A percentile compares a stretch with the other conserved stretches of the same genome.
Conservation (phyloP, 1,140 invertebrate genomes). For the Whitmania pigra region DNA sequence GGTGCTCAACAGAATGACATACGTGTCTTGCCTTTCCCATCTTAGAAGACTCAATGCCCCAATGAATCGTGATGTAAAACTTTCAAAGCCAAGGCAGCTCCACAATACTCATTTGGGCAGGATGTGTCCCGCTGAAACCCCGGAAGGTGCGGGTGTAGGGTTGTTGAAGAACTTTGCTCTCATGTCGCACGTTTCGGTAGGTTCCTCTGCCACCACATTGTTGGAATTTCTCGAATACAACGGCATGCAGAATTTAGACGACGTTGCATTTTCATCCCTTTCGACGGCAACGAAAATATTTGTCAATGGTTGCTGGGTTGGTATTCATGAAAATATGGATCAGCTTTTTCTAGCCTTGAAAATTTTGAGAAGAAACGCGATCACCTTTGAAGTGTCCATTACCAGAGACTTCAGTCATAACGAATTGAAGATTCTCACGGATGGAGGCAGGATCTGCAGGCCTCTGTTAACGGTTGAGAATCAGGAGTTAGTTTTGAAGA, state of each 20-base stretch:
- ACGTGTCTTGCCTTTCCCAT: slow-evolving; percentile 93
- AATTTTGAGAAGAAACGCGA: slow-evolving; percentile 95
- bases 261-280: slow-evolving; percentile 86
- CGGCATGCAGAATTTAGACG: slow-evolving; percentile 99
- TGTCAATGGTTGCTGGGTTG: slow-evolving; percentile 97
- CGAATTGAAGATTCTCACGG: slow-evolving; percentile 95
- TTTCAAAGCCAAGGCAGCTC: slow-evolving; percentile 90
- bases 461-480: slow-evolving; percentile 93
- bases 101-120: slow-evolving; percentile 95
- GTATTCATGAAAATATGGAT: slow-evolving; percentile 94
- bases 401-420: slow-evolving; percentile 90
- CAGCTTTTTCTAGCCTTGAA: slow-evolving; percentile 88
- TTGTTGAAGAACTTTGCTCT: slow-evolving; percentile 93
- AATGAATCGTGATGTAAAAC: slow-evolving; percentile 91
- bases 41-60: slow-evolving; percentile 91
- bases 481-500: slow-evolving; percentile 76
- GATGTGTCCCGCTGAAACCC: slow-evolving; percentile 54
- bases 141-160: slow-evolving; percentile 49
- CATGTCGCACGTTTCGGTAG: slow-evolving; percentile 98
- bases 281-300: slow-evolving; percentile 87
- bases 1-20: slow-evolving; percentile 63
- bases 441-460: slow-evolving; percentile 90
- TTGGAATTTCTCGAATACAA: slow-evolving; percentile 98
- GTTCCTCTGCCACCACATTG: slow-evolving; percentile 92
- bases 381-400: slow-evolving; percentile 96